Base-by-base conservation (phyloP, 1,140 invertebrate species). In the Zaprionus vittiger region DNA sequence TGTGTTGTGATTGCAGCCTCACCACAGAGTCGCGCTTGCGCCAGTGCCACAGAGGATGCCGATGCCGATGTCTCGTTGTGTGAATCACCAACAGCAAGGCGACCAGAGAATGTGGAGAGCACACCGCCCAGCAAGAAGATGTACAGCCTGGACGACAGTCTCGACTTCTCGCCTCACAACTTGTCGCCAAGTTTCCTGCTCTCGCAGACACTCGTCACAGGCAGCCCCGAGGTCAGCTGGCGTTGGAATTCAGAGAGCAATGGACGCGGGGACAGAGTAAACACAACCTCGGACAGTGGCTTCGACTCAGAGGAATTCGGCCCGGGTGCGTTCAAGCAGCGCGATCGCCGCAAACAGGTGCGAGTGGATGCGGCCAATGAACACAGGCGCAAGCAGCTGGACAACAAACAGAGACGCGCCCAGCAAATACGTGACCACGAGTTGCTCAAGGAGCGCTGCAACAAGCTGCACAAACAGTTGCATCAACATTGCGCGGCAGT, bases 161-260 rank as follows among this genome's bases (percentile, higher is more conserved):
- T 92, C 0, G 91, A 92, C 6, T 91, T 90, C 52, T 91, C 87
- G 15, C 84, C 87, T 1, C 74, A 72, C 41, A 75, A 70, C 9
- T 68, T 86, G 14, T 92, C 91, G 15, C 91, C 91, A 11, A 85
- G 64, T 41, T 77, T 77, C 31, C 47, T 92, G 5, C 83, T 92
- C 26, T 92, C 91, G 1, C 91, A 92, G 52, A 91, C 91, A 5
- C 56, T 92, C 37, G 77, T 71, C 24, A 84, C 79, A 5, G 84
- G 91, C 22, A 92, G 91, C 64, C 91, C 91, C 3, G 91, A 92
- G 34, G 91, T 92, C 3, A 73, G 84, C 11, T 92, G 91, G 91
- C 85, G 89, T 14, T 92, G 91, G 91, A 81, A 83, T 22, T 79
- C 75, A 9, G 76, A 78, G 49, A 71, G 47, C 4, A 64, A 60